phyloP scores from a whole-genome alignment of 2,113 vertebrate genomes.

The Orthonyx spaldingii region DNA sequence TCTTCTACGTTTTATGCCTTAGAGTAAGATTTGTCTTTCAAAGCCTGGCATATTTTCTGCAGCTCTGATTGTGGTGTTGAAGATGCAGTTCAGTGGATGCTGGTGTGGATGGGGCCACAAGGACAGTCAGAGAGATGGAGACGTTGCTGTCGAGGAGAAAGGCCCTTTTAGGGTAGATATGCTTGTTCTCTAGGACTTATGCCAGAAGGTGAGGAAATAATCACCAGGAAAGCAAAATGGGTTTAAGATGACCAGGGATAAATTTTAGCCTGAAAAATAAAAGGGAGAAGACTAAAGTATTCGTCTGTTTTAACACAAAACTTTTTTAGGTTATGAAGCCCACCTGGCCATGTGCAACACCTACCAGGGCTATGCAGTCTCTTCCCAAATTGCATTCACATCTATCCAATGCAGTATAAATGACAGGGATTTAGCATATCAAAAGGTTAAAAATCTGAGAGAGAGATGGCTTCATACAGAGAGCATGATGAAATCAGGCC shows the following conservation, averaged over 20 bases:
- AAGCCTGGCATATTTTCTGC: not conserved
- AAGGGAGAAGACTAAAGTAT: not conserved
- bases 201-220: not conserved
- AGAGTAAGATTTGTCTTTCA: not conserved
- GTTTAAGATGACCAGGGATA: not conserved
- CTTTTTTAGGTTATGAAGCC: not conserved
- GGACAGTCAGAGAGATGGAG: not conserved
- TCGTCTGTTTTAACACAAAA: accelerated
- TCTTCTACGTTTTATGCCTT: not conserved
- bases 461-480: not conserved
- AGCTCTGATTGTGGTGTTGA: not conserved
- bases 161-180: not conserved
- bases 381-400: not conserved
- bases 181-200: not conserved
- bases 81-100: not conserved
- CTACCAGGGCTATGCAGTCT: not conserved
- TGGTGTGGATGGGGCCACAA: not conserved
- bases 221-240: not conserved
- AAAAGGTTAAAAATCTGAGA: not conserved
- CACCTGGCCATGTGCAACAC: not conserved
- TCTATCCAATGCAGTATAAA: not conserved
- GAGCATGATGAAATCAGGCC: not conserved
- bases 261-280: not conserved
- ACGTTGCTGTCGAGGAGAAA: accelerated
- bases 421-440: not conserved